phyloP scores from a whole-genome alignment of 2,797 vertebrate species.

The Syndactyla subalaris region DNA sequence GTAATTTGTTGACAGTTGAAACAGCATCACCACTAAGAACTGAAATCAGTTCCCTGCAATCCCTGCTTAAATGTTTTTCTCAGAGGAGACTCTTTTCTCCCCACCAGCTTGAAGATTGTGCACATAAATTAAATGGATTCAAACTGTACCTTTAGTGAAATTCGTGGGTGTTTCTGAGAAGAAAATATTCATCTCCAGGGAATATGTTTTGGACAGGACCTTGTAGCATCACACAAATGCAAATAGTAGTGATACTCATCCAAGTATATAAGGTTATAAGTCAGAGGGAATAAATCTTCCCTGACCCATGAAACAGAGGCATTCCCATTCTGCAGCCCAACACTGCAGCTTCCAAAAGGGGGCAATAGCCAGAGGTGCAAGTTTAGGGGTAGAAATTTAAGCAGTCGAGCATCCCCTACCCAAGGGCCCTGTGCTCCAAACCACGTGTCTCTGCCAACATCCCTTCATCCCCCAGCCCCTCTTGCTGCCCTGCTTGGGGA shows the following conservation, averaged over 20 bases:
- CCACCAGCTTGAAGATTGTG: neutral
- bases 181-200: neutral
- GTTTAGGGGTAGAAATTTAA: neutral
- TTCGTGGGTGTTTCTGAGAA: neutral
- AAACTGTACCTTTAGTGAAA: neutral
- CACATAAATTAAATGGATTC: neutral
- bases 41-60: neutral
- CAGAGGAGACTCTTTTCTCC: neutral
- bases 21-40: neutral
- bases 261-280: neutral
- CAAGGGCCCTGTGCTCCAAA: neutral
- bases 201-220: neutral
- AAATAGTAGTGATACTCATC: neutral
- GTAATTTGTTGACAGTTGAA: neutral
- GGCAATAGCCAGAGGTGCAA: neutral
- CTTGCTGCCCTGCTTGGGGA: neutral
- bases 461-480: neutral
- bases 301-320: neutral
- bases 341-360: neutral
- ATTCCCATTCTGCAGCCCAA: neutral
- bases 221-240: neutral
- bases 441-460: rapidly evolving
- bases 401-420: neutral
- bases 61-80: neutral
- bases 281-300: neutral